Evolutionary conservation across 2,888 invertebrate genomes (phyloP), one percentile per base, ranked within the genome.

Genomic region (Ormyrus rosae): DNA sequence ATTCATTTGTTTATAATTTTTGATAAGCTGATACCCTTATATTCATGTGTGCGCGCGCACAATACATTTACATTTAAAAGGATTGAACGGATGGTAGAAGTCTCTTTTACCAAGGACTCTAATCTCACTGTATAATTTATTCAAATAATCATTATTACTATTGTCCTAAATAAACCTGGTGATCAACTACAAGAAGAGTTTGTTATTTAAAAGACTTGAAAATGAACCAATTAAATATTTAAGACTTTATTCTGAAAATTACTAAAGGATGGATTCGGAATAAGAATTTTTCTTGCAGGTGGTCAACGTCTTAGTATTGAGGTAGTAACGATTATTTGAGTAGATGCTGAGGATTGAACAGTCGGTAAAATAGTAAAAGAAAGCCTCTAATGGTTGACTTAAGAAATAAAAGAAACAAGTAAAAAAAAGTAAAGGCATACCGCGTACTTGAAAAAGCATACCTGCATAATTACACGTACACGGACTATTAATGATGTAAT

Each of bases 401-500:
- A 68, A 73, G 60, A 83, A 75, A 83, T 68, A 78, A 78, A 46
- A 34, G 34, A 71, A 67, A 72, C 45, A 78, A 69, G 56, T 76
- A 80, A 76, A 72, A 75, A 80, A 71, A 76, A 77, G 68, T 81
- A 75, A 80, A 77, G 63, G 70, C 78, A 78, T 70, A 81, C 81
- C 69, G 83, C 83, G 84, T 84, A 85, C 82, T 83, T 83, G 83
- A 82, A 84, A 78, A 83, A 61, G 77, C 78, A 74, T 76, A 82
- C 75, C 82, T 81, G 80, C 80, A 71, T 82, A 83, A 78, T 70
- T 73, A 81, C 77, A 82, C 74, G 64, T 83, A 83, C 81, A 78
- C 69, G 76, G 78, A 76, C 53, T 81, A 80, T 80, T 80, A 81
- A 81, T 79, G 72, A 86, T 86, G 87, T 87, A 87, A 87, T 88